Evolutionary conservation across 2,797 vertebrate genomes (phyloP), one percentile per base, ranked within the genome.

Genomic region (Sebastes cheni): DNA sequence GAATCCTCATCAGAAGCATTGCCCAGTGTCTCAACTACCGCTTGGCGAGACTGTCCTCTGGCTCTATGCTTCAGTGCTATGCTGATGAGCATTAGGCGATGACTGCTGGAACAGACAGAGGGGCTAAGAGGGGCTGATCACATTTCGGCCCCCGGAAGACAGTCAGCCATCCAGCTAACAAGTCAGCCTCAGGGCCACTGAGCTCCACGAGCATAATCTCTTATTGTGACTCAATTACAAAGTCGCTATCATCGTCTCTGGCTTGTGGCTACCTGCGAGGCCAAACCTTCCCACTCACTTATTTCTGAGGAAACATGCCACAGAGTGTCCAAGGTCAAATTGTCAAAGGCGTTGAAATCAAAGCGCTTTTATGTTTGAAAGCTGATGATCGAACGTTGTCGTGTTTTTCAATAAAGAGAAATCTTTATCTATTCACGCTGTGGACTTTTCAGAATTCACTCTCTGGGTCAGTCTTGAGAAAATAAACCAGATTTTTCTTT

Each of bases 31-130:
- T 82, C 59, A 79, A 76, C 29, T 69, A 80, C 65, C 39, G 72
- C 67, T 81, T 70, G 75, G 65, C 42, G 5, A 78, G 59, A 81
- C 73, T 83, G 50, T 69, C 81, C 77, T 72, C 82, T 84, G 72
- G 75, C 80, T 84, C 82, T 76, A 22, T 71, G 82, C 60, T 79
- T 86, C 61, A 67, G 76, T 86, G 81, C 82, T 71, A 68, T 90
- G 82, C 70, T 92, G 93, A 93, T 92, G 76, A 89, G 86, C 79
- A 91, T 88, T 91, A 90, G 82, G 66, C 75, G 72, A 81, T 27
- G 75, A 80, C 79, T 92, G 81, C 82, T 91, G 85, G 77, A 91
- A 83, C 79, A 77, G 80, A 83, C 76, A 86, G 76, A 71, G 72
- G 75, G 86, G 66, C 81, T 85, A 82, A 88, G 69, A 88, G 71